Conservation (phyloP, 2,797 vertebrate genomes). For the Tragelaphus eurycerus region DNA sequence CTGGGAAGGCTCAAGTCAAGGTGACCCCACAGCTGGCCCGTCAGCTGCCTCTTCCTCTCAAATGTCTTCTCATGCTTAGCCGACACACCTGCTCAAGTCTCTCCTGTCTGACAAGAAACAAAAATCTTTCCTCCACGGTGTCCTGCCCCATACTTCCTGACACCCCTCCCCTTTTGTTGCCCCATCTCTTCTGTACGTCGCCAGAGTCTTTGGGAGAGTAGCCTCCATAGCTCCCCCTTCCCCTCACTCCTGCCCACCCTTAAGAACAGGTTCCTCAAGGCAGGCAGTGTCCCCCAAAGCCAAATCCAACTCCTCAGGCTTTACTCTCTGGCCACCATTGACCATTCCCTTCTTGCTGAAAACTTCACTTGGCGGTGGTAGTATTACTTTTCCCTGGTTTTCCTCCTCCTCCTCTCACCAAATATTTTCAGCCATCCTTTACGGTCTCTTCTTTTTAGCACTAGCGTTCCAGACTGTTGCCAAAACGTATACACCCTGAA, state of each 20-base stretch:
- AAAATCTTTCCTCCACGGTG: neutral
- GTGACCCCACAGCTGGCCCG: neutral
- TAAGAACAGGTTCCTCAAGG: neutral
- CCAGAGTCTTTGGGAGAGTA: neutral
- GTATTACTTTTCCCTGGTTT: neutral
- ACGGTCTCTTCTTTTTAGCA: neutral
- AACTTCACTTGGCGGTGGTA: neutral
- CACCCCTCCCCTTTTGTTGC: neutral
- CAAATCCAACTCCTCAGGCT: neutral
- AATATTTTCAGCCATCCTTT: constrained; percentile 20
- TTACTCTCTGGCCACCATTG: neutral
- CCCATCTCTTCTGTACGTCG: neutral
- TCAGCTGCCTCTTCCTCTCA: neutral
- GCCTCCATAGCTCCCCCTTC: neutral
- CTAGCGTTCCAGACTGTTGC: neutral
- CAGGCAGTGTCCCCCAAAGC: neutral
- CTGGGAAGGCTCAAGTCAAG: neutral
- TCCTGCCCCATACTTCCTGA: neutral
- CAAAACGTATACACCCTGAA: neutral
- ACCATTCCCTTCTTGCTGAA: neutral
- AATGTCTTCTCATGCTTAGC: neutral
- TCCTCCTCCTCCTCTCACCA: neutral
- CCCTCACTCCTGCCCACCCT: neutral
- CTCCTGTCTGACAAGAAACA: neutral
- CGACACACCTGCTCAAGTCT: neutral